Conservation (phyloP, 2,797 vertebrate genomes). For the Crossoptilon crossoptilon region DNA sequence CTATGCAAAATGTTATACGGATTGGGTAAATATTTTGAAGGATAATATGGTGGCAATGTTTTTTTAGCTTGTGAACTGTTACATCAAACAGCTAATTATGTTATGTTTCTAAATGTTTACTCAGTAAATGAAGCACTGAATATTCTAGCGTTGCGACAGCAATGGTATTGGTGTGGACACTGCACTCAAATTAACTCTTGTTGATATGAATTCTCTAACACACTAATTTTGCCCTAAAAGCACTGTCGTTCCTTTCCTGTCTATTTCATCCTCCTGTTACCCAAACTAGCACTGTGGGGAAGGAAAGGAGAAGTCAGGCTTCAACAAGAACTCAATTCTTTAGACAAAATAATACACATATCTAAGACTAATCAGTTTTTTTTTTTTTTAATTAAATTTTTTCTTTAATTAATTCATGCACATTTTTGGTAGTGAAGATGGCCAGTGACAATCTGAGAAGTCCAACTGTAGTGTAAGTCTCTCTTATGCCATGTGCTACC, state of each 20-base stretch:
- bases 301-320: neutral
- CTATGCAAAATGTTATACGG: slow-evolving; percentile 35
- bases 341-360: neutral
- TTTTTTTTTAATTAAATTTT: too few species aligned
- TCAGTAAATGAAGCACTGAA: slow-evolving; percentile 30
- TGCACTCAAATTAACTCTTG: neutral
- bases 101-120: slow-evolving; percentile 66
- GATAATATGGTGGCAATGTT: slow-evolving; percentile 49
- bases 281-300: neutral
- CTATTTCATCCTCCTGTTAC: neutral
- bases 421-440: neutral
- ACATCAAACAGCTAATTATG: slow-evolving; percentile 60
- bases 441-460: neutral
- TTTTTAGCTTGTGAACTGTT: slow-evolving; percentile 66
- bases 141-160: slow-evolving; percentile 34
- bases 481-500: neutral
- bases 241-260: neutral
- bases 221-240: neutral
- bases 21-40: slow-evolving; percentile 69
- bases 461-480: neutral
- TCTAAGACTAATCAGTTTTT: neutral
- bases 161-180: neutral
- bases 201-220: neutral
- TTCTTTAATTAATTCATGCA: neutral
- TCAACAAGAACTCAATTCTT: neutral